Base-by-base conservation (phyloP, 2,797 vertebrate genomes). In the Todus mexicanus region DNA sequence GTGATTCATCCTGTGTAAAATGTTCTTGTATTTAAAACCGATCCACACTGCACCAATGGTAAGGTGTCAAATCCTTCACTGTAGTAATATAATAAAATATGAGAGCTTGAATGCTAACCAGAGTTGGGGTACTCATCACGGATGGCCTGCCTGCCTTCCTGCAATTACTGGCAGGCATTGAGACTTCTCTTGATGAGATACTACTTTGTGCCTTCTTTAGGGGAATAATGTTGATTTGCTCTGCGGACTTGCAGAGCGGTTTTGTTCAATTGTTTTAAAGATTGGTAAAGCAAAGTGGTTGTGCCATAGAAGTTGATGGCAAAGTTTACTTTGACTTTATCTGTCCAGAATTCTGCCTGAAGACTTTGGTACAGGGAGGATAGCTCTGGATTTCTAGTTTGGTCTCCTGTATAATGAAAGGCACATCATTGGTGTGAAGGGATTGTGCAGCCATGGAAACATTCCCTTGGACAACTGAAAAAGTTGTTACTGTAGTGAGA, bases 1-100 rank as follows among this genome's bases (percentile, higher is more conserved):
- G 73, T 89, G 93, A 91, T 78, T 90, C 90, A 76, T 69, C 48
- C 83, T 38, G 25, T 59, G 56, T 92, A 95, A 92, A 92, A 87
- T 35, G 71, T 89, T 95, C 42, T 51, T 63, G 53, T 79, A 60
- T 88, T 92, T 93, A 94, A 94, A 86, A 76, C 51, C 54, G 38
- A 29, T 87, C 76, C 48, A 84, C 6, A 1, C 9, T 40, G 73
- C 43, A 73, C 23, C 27, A 51, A 53, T 17, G 13, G 43, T 85
- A 51, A 75, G n/a, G 53, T 94, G 70, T 71, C 69, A 94, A 40
- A 87, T 51, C 57, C 48, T 27, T 77, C 54, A 60, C 50, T 63
- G 64, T 79, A 91, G 48, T 14, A n/a, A 11, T 59, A 43, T 65
- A 27, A 57, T 75, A 45, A 79, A 83, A 65, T 57, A 84, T 6